A percentile compares a stretch with the other conserved stretches of the same genome.
Evolutionary conservation across 1,140 invertebrate genomes (phyloP).

Genomic region (Lordiphosa mommai): DNA sequence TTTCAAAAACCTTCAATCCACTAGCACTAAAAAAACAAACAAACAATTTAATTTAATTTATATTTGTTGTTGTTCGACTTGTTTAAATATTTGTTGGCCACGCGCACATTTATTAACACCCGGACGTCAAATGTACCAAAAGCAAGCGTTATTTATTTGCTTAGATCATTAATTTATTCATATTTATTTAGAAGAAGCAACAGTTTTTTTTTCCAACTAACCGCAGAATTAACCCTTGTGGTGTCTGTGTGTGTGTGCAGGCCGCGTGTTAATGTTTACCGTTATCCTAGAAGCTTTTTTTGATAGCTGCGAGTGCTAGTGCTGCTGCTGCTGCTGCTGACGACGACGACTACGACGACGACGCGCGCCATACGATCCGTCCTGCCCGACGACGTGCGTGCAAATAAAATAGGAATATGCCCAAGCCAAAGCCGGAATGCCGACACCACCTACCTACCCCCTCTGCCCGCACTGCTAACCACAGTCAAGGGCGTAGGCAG

Average conservation of each 20-base stretch:
- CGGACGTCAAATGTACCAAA: conserved; percentile 32
- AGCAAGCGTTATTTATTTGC: conserved; percentile 9
- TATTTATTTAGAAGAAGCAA: conserved; percentile 16
- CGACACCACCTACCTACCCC: conserved; percentile 19
- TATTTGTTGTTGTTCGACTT: conserved; percentile 3
- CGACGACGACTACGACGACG: conserved; percentile 21
- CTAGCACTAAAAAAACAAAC: conserved; percentile 5
- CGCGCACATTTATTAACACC: conserved; percentile 57
- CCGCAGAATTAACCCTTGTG: conserved; percentile 4
- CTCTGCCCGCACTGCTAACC: no score
- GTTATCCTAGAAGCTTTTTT: conserved; percentile 7
- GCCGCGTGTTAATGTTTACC: conserved; percentile 25
- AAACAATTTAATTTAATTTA: conserved; percentile 4
- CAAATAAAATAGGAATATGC: conserved; percentile 40
- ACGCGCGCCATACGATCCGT: conserved; percentile 54
- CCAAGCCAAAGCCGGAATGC: conserved; percentile 21
- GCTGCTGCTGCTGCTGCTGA: conserved; percentile 8
- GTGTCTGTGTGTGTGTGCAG: conserved; percentile 4
- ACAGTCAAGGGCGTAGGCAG: no score
- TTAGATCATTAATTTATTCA: conserved; percentile 9
- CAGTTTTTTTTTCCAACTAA: background rate
- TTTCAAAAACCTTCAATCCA: no score
- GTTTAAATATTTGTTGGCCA: conserved; percentile 37
- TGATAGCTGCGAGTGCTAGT: conserved; percentile 9
- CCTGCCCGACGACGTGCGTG: conserved; percentile 72